These are phyloP conservation scores for Myxocyprinus asiaticus DNA, from an alignment of 2,113 vertebrate species.

Conservation along the genomic window DNA sequence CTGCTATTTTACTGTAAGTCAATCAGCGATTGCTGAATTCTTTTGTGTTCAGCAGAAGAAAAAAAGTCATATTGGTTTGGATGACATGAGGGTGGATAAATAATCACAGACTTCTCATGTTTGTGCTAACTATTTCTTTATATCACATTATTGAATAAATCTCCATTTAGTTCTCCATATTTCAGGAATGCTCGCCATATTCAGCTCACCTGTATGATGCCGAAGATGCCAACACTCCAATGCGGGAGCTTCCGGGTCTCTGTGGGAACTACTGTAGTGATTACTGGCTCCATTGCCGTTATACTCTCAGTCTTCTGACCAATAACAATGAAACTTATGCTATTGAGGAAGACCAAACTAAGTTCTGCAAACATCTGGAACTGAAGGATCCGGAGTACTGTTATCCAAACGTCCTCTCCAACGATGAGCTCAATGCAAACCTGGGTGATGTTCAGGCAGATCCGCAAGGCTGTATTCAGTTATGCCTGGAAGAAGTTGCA, in stretches of 20 bases:
- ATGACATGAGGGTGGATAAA: too few relatives aligned
- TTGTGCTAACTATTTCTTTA: neutral
- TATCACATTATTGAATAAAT: neutral
- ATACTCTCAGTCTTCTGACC: conserved; percentile 73
- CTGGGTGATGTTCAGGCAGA: conserved; percentile 73
- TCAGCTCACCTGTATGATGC: conserved; percentile 81
- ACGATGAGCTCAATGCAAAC: conserved; percentile 72
- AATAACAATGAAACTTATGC: conserved; percentile 64
- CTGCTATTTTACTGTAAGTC: too few relatives aligned
- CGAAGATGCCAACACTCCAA: conserved; percentile 79
- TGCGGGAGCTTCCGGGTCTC: conserved; percentile 76
- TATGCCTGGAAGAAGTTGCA: conserved; percentile 79
- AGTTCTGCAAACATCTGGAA: conserved; percentile 75
- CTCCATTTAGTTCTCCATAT: neutral
- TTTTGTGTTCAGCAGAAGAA: too few relatives aligned
- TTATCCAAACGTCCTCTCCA: conserved; percentile 76
- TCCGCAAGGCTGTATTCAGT: conserved; percentile 75
- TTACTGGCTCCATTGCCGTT: conserved; percentile 78
- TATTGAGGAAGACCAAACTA: conserved; percentile 70
- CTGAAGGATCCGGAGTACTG: conserved; percentile 81
- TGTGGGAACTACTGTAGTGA: conserved; percentile 74
- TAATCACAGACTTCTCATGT: too few relatives aligned
- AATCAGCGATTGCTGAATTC: too few relatives aligned
- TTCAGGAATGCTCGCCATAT: conserved; percentile 81
- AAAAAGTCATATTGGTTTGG: too few relatives aligned